Conservation (phyloP, 2,797 vertebrate species). For the Paratrypauchen microcephalus region DNA sequence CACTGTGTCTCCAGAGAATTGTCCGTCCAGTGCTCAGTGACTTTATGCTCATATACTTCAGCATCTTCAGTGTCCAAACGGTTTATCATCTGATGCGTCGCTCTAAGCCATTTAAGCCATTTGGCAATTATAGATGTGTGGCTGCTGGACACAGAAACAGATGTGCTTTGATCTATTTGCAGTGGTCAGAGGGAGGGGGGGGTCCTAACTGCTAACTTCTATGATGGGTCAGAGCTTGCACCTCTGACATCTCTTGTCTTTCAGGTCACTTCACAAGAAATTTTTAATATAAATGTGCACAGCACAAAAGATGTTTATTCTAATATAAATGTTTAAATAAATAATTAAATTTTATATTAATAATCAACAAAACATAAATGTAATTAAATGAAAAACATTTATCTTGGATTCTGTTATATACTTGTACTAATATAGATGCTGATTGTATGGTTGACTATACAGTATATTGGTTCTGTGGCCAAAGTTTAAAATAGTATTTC, state of each 20-base stretch:
- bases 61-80: constrained; percentile 74
- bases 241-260: constrained; percentile 68
- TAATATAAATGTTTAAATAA: not conserved
- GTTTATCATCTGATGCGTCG: constrained; percentile 72
- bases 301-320: not conserved
- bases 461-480: too few species aligned
- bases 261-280: constrained; percentile 70
- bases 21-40: constrained; percentile 60
- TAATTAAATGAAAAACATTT: too few species aligned
- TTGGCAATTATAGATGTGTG: constrained; percentile 78
- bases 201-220: constrained; percentile 64
- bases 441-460: too few species aligned
- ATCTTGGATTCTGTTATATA: too few species aligned
- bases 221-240: constrained; percentile 71
- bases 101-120: constrained; percentile 73
- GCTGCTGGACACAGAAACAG: constrained; percentile 75
- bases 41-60: constrained; percentile 69
- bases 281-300: constrained; percentile 25
- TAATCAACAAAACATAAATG: too few species aligned
- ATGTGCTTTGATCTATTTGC: constrained; percentile 82
- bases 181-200: constrained; percentile 50
- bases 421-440: too few species aligned
- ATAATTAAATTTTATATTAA: too few species aligned
- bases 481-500: too few species aligned
- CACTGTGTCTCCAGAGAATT: constrained; percentile 69